phyloP scores from a whole-genome alignment of 2,113 vertebrate species.

The Anthoscopus minutus region DNA sequence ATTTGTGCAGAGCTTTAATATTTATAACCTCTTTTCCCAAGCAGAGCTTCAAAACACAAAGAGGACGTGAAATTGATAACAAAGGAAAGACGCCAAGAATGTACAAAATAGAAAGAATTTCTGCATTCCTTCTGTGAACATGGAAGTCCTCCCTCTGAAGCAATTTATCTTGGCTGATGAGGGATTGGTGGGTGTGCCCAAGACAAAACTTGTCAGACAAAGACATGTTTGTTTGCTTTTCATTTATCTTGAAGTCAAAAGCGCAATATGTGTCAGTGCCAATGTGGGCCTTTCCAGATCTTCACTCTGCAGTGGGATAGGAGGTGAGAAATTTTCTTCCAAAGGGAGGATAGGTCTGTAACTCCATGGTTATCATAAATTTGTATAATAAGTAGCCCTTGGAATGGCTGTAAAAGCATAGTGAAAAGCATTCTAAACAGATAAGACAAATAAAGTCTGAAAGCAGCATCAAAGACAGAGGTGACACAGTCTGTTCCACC shows the following conservation, averaged over 20 bases:
- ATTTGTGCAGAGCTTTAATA: background rate
- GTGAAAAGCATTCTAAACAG: background rate
- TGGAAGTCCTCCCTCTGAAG: constrained; percentile 57
- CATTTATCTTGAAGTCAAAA: constrained; percentile 52
- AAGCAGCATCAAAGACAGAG: background rate
- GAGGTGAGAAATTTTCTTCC: background rate
- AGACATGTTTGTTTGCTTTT: constrained; percentile 64
- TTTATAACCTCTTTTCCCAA: constrained; percentile 4
- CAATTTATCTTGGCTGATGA: constrained; percentile 67
- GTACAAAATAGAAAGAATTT: constrained; percentile 50
- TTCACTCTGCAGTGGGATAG: background rate
- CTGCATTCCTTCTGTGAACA: constrained; percentile 57
- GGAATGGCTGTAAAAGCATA: background rate
- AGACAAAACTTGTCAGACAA: constrained; percentile 58
- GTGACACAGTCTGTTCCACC: background rate
- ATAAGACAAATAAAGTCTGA: background rate
- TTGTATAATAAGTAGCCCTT: constrained; percentile 25
- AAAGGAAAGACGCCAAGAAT: constrained; percentile 24
- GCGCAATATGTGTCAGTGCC: background rate
- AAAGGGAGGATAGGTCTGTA: background rate
- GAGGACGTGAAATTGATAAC: background rate
- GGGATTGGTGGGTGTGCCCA: constrained; percentile 59
- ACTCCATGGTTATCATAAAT: background rate
- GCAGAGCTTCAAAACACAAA: background rate
- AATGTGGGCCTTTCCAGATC: background rate